phyloP scores from a whole-genome alignment of 2,797 vertebrate genomes.

The Karalla daura region DNA sequence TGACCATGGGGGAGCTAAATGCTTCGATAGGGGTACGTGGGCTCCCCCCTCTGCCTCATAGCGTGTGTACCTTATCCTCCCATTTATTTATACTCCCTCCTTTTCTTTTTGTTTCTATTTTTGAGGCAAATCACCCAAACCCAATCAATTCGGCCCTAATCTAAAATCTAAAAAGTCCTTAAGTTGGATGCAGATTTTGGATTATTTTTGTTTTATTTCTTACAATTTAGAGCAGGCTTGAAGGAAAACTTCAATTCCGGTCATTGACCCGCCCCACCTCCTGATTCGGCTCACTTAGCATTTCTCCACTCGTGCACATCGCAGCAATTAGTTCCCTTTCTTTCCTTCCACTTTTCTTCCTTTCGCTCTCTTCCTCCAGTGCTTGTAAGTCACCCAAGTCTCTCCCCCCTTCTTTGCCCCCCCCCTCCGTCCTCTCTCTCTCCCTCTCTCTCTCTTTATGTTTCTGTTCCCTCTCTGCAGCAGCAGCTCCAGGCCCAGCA shows the following conservation, averaged over 20 bases:
- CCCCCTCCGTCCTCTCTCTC: conserved; percentile 32
- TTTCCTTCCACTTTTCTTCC: conserved; percentile 43
- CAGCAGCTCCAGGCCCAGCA: conserved; percentile 95
- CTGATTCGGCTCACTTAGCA: conserved; percentile 12
- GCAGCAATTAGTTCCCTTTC: conserved; percentile 67
- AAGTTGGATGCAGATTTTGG: neutral
- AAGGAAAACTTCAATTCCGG: neutral
- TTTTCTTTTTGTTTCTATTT: conserved; percentile 50
- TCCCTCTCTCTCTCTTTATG: conserved; percentile 23
- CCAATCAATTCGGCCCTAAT: conserved; percentile 14
- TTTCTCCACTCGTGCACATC: conserved; percentile 54
- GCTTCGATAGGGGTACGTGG: conserved; percentile 94
- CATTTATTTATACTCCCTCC: conserved; percentile 56
- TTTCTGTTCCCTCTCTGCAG: conserved; percentile 69
- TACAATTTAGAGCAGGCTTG: neutral
- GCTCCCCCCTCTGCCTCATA: conserved; percentile 87
- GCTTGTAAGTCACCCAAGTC: conserved; percentile 64
- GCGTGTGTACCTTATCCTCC: conserved; percentile 83
- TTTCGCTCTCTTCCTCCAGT: conserved; percentile 41
- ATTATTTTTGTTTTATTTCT: too few species aligned
- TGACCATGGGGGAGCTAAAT: conserved; percentile 98
- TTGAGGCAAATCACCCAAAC: conserved; percentile 18
- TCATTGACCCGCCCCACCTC: neutral
- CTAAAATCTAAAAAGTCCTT: conserved; percentile 7
- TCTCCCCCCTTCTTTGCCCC: conserved; percentile 33